Base-by-base conservation (phyloP, 1,140 invertebrate genomes). In the Mizuhopecten yessoensis region DNA sequence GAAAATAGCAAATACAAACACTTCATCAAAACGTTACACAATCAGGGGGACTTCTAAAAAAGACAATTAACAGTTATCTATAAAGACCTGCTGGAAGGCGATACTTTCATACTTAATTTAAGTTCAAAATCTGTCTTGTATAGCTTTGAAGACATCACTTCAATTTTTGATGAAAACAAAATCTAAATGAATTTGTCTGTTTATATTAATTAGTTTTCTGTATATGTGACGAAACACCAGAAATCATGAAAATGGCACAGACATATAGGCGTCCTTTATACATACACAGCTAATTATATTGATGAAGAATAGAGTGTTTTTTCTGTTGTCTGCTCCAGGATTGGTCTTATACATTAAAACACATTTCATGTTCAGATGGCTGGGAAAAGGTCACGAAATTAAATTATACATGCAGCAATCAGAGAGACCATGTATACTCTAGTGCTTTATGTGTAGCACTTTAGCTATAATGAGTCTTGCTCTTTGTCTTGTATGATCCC, bases 81-180 rank as follows among this genome's bases (percentile, higher is more conserved):
- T 75, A 75, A 9, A 75, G n/a, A 75, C 23, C 5, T 5, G n/a
- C 57, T 75, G 11, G 57, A 75, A 7, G 3, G 23, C 23, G n/a
- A n/a, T n/a, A 5, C 57, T 75, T 75, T 75, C 29, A n/a, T 75
- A 29, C 57, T 29, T 75, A n/a, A 75, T 75, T 75, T 29, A 75
- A 75, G 57, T 75, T 75, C 57, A 75, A 75, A 75, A 29, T 45
- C 9, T n/a, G n/a, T 29, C 29, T n/a, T 75, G 57, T 29, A n/a
- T n/a, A 29, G 57, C 57, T 75, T 75, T 75, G 57, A 75, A 75
- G 57, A 75, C 57, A 75, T 75, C 57, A 75, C 23, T 29, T n/a
- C 57, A 75, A 75, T 29, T n/a, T 7, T 75, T 75, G 57, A 23
- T 29, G 5, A 5, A 75, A 75, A 75, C n/a, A 75, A 7, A 23